Percentiles rank a stretch among this genome's conserved stretches.
phyloP scores from a whole-genome alignment of 2,888 invertebrate species.

The Ophioninae sp. region DNA sequence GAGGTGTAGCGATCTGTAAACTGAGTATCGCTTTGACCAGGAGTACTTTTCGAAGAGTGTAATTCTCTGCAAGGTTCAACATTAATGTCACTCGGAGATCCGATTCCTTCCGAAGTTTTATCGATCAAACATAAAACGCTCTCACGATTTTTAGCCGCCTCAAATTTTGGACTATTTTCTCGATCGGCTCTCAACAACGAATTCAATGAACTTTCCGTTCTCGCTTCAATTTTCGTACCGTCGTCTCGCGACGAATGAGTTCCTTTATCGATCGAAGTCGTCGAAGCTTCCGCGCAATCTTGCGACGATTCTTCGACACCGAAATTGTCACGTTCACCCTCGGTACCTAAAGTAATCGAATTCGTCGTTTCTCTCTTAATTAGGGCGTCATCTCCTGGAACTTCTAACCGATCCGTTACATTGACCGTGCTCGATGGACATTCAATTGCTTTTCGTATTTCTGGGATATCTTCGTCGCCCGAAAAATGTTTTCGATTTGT shows the following conservation, averaged over 20 bases:
- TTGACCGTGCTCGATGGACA: background rate
- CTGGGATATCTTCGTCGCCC: constrained; percentile 13
- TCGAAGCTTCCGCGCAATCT: background rate
- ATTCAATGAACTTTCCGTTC: background rate
- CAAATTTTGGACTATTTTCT: background rate
- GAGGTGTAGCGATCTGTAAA: background rate
- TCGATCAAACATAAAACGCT: background rate
- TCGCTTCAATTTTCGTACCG: background rate
- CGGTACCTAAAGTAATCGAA: background rate
- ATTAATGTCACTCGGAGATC: background rate
- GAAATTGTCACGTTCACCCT: background rate
- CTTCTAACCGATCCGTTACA: background rate
- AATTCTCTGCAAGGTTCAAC: background rate
- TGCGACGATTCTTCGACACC: background rate
- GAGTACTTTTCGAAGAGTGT: background rate
- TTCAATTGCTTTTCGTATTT: background rate
- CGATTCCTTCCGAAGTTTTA: background rate
- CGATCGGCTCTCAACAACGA: background rate
- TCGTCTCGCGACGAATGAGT: background rate
- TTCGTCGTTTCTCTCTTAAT: background rate
- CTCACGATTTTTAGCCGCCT: constrained; percentile 10
- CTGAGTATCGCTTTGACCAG: background rate
- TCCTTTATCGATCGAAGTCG: background rate
- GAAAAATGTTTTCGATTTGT: constrained; percentile 24
- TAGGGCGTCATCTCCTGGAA: background rate